Evolutionary conservation across 1,140 invertebrate genomes (phyloP).

Genomic region (Brachionus plicatilis): DNA sequence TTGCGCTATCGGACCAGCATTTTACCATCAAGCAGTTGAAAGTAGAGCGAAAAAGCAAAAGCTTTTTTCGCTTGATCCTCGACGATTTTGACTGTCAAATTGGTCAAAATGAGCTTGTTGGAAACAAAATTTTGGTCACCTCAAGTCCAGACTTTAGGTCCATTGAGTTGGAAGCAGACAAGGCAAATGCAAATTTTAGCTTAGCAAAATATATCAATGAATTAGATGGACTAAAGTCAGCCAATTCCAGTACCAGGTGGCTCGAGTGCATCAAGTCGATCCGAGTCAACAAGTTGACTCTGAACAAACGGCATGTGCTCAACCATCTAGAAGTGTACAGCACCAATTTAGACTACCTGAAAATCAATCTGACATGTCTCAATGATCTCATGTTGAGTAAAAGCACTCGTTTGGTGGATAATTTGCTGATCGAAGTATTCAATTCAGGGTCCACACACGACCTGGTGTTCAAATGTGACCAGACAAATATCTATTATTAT

Average conservation of each 20-base stretch:
- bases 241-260: background rate
- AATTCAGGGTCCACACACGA: background rate
- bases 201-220: background rate
- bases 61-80: background rate
- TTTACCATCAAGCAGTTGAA: background rate
- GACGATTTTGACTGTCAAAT: background rate
- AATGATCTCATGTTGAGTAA: slow-evolving; percentile 2
- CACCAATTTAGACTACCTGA: slow-evolving; percentile 2
- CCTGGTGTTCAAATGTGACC: background rate
- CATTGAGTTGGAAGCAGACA: background rate
- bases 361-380: background rate
- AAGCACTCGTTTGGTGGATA: background rate
- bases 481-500: background rate
- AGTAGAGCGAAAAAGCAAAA: background rate
- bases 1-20: background rate
- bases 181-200: background rate
- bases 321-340: slow-evolving; percentile 5
- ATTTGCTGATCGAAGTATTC: slow-evolving; percentile 1
- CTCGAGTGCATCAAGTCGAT: background rate
- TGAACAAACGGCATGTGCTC: background rate
- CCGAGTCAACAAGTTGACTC: background rate
- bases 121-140: background rate
- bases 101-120: background rate
- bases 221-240: background rate
- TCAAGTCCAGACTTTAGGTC: background rate